These are phyloP conservation scores for Lutjanus erythropterus DNA, from an alignment of 2,113 vertebrate genomes.

Conservation along the genomic window DNA sequence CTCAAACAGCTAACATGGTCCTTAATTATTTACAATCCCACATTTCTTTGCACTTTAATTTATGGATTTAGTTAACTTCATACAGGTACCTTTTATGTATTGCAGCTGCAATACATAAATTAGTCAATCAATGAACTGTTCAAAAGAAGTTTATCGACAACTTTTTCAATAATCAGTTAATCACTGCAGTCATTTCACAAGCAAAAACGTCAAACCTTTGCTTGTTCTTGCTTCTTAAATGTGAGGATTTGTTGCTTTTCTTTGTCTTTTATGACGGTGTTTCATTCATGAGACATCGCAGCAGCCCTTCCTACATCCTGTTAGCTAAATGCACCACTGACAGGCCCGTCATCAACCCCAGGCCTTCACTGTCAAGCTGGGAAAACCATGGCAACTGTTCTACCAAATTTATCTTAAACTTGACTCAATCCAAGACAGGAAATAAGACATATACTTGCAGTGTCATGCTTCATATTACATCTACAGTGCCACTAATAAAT, in stretches of 20 bases:
- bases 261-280: no score
- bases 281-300: constrained; percentile 1
- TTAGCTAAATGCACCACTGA: constrained; percentile 18
- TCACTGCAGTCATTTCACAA: neutral
- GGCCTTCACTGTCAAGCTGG: neutral
- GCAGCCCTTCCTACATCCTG: neutral
- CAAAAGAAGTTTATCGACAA: neutral
- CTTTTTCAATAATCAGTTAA: no score
- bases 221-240: no score
- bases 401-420: neutral
- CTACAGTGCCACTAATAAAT: neutral
- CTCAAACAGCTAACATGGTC: no score
- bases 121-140: no score
- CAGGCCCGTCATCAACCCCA: constrained; percentile 11
- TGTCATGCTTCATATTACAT: constrained; percentile 18
- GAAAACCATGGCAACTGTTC: neutral
- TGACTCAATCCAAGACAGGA: neutral
- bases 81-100: neutral
- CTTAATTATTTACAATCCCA: no score
- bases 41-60: neutral
- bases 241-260: no score
- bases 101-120: no score
- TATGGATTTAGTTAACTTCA: neutral
- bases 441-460: neutral
- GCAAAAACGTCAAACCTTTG: no score